Conservation (phyloP, 2,888 invertebrate species). For the Andrena praecox region DNA sequence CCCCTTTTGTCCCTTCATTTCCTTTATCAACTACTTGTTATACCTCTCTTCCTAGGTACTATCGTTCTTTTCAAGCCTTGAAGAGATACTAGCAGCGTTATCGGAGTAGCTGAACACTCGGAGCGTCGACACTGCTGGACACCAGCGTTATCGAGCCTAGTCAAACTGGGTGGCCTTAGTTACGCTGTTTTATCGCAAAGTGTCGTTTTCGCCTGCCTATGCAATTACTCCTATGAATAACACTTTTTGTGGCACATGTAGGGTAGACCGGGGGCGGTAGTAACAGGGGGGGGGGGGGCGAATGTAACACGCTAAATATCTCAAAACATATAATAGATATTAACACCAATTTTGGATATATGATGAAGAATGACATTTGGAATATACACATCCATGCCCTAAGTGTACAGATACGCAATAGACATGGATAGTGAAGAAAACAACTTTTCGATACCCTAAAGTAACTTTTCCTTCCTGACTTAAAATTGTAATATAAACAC, state of each 20-base stretch:
- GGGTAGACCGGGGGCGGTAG: too few relatives aligned
- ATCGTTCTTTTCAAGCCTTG: slow-evolving; percentile 1
- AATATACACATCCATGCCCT: too few relatives aligned
- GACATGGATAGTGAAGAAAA: too few relatives aligned
- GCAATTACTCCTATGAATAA: background rate
- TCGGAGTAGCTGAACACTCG: slow-evolving; percentile 12
- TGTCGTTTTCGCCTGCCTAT: background rate
- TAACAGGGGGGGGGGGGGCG: too few relatives aligned
- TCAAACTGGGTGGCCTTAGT: slow-evolving; percentile 3
- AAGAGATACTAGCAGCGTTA: slow-evolving; percentile 17
- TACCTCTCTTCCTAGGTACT: background rate
- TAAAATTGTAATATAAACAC: too few relatives aligned
- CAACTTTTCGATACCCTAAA: too few relatives aligned
- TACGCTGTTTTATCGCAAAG: background rate
- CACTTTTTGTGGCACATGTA: background rate
- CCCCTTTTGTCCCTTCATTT: background rate
- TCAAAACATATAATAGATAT: too few relatives aligned
- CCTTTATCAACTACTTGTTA: background rate
- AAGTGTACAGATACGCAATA: too few relatives aligned
- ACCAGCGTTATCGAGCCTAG: slow-evolving; percentile 8
- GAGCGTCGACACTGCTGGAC: background rate
- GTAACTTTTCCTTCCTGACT: too few relatives aligned
- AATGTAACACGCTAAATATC: too few relatives aligned
- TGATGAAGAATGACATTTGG: too few relatives aligned
- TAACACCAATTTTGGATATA: too few relatives aligned